Percentiles rank a stretch among this genome's conserved stretches.
Evolutionary conservation across 2,113 vertebrate species (phyloP).

Genomic region (Zeus faber): DNA sequence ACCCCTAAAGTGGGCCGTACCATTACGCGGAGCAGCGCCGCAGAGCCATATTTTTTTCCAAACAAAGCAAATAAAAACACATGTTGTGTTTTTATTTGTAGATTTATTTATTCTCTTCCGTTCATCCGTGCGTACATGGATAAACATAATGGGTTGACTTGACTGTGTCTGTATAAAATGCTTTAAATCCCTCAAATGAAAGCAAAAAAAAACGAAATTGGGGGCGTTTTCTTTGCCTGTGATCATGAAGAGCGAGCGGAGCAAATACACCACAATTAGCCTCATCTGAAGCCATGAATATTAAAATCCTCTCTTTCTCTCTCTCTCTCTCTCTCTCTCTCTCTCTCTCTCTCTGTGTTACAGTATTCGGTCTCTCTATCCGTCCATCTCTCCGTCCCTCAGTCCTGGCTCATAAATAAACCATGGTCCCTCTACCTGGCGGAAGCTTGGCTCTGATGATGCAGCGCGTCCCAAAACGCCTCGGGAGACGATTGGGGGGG

Average conservation of each 20-base stretch:
- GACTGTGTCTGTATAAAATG: background rate
- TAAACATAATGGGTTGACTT: background rate
- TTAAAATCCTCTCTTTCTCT: no score
- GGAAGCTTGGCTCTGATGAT: conserved; percentile 10
- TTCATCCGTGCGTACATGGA: no score
- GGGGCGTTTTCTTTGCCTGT: background rate
- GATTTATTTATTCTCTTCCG: no score
- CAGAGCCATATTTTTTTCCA: no score
- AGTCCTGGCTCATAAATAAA: conserved; percentile 27
- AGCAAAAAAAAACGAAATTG: no score
- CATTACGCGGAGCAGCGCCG: no score
- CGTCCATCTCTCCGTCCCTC: background rate
- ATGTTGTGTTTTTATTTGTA: no score
- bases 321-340: conserved; percentile 8
- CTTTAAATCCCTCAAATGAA: no score
- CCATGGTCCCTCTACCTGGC: conserved; percentile 10
- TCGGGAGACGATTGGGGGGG: conserved; percentile 23
- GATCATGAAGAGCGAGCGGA: background rate
- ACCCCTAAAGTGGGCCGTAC: no score
- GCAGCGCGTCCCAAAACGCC: conserved; percentile 28
- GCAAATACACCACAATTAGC: no score
- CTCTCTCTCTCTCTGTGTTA: conserved; percentile 1
- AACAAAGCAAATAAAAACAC: no score
- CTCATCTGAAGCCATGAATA: no score
- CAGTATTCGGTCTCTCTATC: background rate